A percentile compares a stretch with the other conserved stretches of the same genome.
phyloP scores from a whole-genome alignment of 1,140 invertebrate species.

The Hyposmocoma kahamanoa region DNA sequence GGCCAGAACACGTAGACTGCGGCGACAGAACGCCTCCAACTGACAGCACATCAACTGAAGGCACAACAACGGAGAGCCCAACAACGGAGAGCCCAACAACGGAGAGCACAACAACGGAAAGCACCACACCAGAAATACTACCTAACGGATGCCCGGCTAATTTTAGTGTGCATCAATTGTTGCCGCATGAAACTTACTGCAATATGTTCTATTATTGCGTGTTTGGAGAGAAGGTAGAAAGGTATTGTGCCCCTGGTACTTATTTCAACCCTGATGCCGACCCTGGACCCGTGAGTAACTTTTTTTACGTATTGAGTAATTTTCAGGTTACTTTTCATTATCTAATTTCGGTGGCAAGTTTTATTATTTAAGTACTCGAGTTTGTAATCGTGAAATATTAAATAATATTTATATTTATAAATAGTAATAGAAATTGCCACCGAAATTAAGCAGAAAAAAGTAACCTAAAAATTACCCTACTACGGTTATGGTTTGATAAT shows the following conservation, averaged over 20 bases:
- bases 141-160: slow-evolving; percentile 18
- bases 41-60: background rate
- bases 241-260: slow-evolving; percentile 4
- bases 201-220: slow-evolving; percentile 21
- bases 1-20: slow-evolving; percentile 22
- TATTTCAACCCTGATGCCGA: slow-evolving; percentile 15
- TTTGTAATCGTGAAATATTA: too few relatives aligned
- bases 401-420: too few relatives aligned
- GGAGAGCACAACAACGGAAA: background rate
- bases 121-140: slow-evolving; percentile 1
- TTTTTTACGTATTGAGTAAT: too few relatives aligned
- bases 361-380: too few relatives aligned
- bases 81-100: background rate
- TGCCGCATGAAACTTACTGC: slow-evolving; percentile 15
- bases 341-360: too few relatives aligned
- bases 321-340: too few relatives aligned
- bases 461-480: too few relatives aligned
- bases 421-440: too few relatives aligned
- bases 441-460: too few relatives aligned
- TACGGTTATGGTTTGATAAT: too few relatives aligned
- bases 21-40: background rate
- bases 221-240: slow-evolving; percentile 13
- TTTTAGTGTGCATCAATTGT: slow-evolving; percentile 9
- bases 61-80: background rate
- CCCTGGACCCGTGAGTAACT: too few relatives aligned